phyloP scores from a whole-genome alignment of 2,888 invertebrate species.

The Rosalia funebris region DNA sequence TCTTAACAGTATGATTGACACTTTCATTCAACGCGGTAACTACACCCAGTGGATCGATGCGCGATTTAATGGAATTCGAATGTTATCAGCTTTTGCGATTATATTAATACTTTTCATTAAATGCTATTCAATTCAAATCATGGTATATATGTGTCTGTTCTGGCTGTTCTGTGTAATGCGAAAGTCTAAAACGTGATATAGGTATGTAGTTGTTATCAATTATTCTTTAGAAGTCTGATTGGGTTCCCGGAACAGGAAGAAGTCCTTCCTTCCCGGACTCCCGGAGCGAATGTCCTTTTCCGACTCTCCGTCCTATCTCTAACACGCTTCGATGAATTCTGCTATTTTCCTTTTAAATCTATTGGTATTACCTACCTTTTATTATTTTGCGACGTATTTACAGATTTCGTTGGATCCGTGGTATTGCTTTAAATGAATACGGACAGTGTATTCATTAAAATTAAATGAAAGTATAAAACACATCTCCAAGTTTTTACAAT shows the following conservation, averaged over 20 bases:
- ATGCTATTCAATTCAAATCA: background rate
- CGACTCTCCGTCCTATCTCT: constrained; percentile 57
- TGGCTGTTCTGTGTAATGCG: constrained; percentile 3
- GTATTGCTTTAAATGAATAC: background rate
- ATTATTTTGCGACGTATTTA: constrained; percentile 19
- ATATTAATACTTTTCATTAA: constrained; percentile 35
- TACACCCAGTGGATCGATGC: constrained; percentile 42
- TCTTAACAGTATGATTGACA: constrained; percentile 63
- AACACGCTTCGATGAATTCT: constrained; percentile 52
- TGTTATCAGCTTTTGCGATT: constrained; percentile 51
- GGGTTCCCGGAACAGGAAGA: constrained; percentile 64
- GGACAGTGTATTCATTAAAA: too few species aligned
- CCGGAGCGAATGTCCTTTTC: constrained; percentile 64
- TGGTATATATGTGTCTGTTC: too few species aligned
- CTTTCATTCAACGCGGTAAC: constrained; percentile 55
- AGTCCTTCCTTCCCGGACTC: constrained; percentile 64
- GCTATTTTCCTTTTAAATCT: constrained; percentile 49
- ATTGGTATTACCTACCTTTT: constrained; percentile 42
- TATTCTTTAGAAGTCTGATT: constrained; percentile 60
- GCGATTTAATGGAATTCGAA: constrained; percentile 58
- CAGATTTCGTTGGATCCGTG: background rate
- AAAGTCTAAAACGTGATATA: constrained; percentile 18
- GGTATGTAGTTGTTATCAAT: constrained; percentile 55
- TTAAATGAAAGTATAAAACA: too few species aligned
- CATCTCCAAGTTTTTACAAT: too few species aligned